Evolutionary conservation across 2,888 invertebrate genomes (phyloP), one percentile per base, ranked within the genome.

Genomic region (Dicyrtoma fusca): DNA sequence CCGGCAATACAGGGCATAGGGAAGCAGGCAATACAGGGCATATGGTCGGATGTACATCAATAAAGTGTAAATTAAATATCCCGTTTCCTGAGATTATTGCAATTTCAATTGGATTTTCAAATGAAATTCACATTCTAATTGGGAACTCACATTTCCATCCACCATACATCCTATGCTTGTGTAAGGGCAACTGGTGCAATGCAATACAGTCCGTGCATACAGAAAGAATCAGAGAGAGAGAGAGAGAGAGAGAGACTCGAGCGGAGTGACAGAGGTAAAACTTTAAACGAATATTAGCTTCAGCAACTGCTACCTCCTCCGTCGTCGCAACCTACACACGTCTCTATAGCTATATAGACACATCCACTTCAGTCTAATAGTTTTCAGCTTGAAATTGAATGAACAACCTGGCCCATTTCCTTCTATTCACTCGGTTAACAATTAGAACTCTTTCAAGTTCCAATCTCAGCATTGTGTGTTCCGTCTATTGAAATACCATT

Each of bases 381-480:
- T 34, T 34, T 34, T 34, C 34, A 34, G 34, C 8, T 34, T 3
- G 34, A 49, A 49, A 49, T 14, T 49, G 59, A 25, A 59, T 25
- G 21, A 26, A 26, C 42, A 61, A 44, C 44, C 61, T 34, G 44
- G 42, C 61, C 61, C 61, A 61, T 44, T 61, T 61, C 61, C 61
- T 61, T 61, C 61, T 61, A 61, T 61, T 61, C 61, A 61, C 21
- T 59, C 25, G 10, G 13, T 13, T 59, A 61, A 61, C 61, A 61
- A 61, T 61, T 61, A 61, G n/a, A 61, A 61, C 44, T 44, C 44
- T 61, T 61, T 61, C 59, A 26, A 59, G 25, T 59, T 59, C 34
- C 34, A 26, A 26, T 59, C 59, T 53, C 53, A 34, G 34, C 34
- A 34, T 34, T 34, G 34, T 51, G 34, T 51, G 21, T n/a, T 11